Percentiles rank a stretch among this genome's conserved stretches.
phyloP scores from a whole-genome alignment of 2,797 vertebrate genomes.

The Limosa lapponica region DNA sequence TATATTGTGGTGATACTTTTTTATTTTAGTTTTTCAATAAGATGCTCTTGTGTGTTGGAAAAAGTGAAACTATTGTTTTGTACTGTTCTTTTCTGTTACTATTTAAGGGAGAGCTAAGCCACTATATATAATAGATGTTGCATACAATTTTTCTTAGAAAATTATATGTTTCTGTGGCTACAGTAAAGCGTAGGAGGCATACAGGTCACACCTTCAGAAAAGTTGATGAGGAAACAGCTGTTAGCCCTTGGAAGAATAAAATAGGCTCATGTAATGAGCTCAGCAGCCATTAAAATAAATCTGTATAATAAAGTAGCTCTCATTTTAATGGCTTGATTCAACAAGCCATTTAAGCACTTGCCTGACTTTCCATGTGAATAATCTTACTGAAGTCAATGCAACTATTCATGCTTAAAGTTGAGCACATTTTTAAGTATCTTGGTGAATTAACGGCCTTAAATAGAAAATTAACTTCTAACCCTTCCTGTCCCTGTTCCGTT shows the following conservation, averaged over 20 bases:
- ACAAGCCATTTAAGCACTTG: slow-evolving; percentile 52
- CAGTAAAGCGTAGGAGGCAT: slow-evolving; percentile 12
- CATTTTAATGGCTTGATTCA: slow-evolving; percentile 56
- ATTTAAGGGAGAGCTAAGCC: slow-evolving; percentile 74
- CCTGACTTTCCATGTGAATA: slow-evolving; percentile 41
- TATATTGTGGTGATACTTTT: slow-evolving; percentile 83
- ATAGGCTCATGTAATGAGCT: slow-evolving; percentile 25
- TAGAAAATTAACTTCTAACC: slow-evolving; percentile 45
- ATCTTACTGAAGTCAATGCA: slow-evolving; percentile 23
- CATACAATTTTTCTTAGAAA: slow-evolving; percentile 44
- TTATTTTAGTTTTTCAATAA: slow-evolving; percentile 76
- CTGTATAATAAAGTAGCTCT: neutral
- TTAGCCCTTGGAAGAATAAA: slow-evolving; percentile 3
- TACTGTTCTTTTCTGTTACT: slow-evolving; percentile 69
- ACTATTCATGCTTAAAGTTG: slow-evolving; percentile 35
- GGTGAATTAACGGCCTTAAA: slow-evolving; percentile 62
- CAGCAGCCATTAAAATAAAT: neutral
- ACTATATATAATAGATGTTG: slow-evolving; percentile 64
- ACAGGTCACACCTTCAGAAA: slow-evolving; percentile 23
- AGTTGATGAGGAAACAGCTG: slow-evolving; percentile 17
- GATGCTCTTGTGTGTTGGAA: slow-evolving; percentile 57
- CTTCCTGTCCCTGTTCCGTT: neutral
- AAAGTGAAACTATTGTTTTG: slow-evolving; percentile 46
- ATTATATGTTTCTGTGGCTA: slow-evolving; percentile 46
- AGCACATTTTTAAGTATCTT: slow-evolving; percentile 5